Evolutionary conservation across 2,113 vertebrate species (phyloP).

Genomic region (Thamnophis sirtalis): DNA sequence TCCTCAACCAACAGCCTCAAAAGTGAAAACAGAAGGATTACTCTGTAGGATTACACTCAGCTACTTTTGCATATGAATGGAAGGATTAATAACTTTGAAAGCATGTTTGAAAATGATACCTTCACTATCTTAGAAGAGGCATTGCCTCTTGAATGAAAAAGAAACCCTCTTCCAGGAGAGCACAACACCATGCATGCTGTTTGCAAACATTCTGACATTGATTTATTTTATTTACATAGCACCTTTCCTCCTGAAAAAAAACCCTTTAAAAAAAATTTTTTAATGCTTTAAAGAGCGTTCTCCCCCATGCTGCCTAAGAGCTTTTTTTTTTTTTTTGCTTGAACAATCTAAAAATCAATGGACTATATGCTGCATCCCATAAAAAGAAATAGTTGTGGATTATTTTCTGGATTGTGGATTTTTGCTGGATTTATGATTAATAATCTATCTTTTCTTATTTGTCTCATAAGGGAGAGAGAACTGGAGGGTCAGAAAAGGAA

Average conservation of each 20-base stretch:
- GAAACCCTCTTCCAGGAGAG: background rate
- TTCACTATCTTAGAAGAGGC: background rate
- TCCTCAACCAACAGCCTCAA: background rate
- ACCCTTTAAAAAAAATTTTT: background rate
- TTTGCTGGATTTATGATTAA: background rate
- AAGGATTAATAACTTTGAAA: background rate
- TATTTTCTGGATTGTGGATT: too few relatives aligned
- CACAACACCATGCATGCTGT: background rate
- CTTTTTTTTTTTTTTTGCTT: background rate
- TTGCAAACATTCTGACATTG: background rate
- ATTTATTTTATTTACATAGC: background rate
- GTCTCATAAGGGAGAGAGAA: background rate
- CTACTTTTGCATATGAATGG: background rate
- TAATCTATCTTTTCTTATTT: background rate
- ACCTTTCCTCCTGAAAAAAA: background rate
- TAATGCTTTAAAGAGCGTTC: background rate
- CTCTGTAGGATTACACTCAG: background rate
- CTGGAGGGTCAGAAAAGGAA: background rate
- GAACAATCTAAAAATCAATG: background rate
- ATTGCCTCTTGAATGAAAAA: background rate
- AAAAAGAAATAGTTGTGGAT: background rate
- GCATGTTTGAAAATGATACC: background rate
- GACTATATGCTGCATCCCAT: background rate
- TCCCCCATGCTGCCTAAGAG: background rate
- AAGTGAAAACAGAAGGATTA: background rate